These are phyloP conservation scores for Dicyrtoma fusca DNA, from an alignment of 2,888 invertebrate genomes.

Conservation along the genomic window DNA sequence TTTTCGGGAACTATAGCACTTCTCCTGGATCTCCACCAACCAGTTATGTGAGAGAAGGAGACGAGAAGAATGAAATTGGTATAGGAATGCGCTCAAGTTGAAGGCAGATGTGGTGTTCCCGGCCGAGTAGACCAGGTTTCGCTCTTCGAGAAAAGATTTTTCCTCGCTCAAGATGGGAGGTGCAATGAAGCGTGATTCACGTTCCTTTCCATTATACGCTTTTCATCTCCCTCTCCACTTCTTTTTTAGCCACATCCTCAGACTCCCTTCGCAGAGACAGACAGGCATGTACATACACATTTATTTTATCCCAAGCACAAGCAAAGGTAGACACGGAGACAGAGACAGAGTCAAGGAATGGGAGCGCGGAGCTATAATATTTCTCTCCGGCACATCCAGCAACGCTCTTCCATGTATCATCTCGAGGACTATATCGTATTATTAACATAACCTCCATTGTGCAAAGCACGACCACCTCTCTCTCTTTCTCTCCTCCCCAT, in stretches of 20 bases:
- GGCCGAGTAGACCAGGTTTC: slow-evolving; percentile 13
- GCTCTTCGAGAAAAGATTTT: slow-evolving; percentile 27
- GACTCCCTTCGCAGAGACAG: not conserved
- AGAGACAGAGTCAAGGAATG: no score
- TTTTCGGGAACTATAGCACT: not conserved
- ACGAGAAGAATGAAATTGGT: slow-evolving; percentile 10
- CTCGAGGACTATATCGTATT: no score
- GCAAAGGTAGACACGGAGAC: no score
- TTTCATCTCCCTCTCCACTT: slow-evolving; percentile 29
- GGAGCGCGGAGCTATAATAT: no score
- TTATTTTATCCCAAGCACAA: not conserved
- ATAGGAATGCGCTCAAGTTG: slow-evolving; percentile 18
- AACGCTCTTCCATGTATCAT: no score
- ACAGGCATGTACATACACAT: slow-evolving; percentile 3
- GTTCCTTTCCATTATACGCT: slow-evolving; percentile 37
- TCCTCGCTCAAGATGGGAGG: slow-evolving; percentile 38
- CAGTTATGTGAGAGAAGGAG: not conserved
- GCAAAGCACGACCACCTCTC: no score
- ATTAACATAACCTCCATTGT: no score
- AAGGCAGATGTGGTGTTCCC: slow-evolving; percentile 26
- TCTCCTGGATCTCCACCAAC: slow-evolving; percentile 6
- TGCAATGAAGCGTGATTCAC: slow-evolving; percentile 40
- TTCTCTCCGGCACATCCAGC: no score
- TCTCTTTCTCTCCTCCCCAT: no score
- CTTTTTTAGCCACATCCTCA: slow-evolving; percentile 14